These are phyloP conservation scores for Cheiracanthium punctorium DNA, from an alignment of 2,888 invertebrate species.

Conservation along the genomic window DNA sequence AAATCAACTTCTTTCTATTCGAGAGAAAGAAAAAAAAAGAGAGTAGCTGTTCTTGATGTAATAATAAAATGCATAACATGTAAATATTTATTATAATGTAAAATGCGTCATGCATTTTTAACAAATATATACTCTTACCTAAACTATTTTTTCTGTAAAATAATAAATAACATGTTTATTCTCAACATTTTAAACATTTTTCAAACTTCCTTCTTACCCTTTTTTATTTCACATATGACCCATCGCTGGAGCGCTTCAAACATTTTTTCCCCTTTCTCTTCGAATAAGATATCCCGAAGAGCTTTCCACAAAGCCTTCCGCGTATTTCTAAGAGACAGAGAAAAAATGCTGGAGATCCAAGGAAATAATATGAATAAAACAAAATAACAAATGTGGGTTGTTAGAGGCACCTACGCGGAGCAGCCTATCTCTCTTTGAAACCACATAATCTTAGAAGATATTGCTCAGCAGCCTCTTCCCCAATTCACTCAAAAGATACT, in stretches of 20 bases:
- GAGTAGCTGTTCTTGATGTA: too few species aligned
- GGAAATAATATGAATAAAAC: constrained; percentile 18
- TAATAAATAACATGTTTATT: background rate
- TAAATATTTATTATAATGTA: too few species aligned
- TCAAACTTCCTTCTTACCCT: background rate
- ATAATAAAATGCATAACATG: too few species aligned
- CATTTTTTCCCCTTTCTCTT: constrained; percentile 15
- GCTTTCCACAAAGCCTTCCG: constrained; percentile 8
- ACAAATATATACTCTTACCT: too few species aligned
- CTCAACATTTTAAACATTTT: background rate
- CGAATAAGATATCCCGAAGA: constrained; percentile 13
- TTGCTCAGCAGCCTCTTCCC: constrained; percentile 16
- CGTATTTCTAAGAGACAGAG: background rate
- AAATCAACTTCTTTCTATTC: too few species aligned
- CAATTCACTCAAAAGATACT: constrained; percentile 52
- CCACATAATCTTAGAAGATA: constrained; percentile 31
- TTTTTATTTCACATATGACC: background rate
- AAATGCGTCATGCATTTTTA: too few species aligned
- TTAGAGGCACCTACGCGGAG: background rate
- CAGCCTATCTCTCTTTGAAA: constrained; percentile 22
- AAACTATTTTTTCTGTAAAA: background rate
- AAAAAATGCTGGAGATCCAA: constrained; percentile 22
- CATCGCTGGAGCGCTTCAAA: constrained; percentile 16
- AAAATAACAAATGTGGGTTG: constrained; percentile 11
- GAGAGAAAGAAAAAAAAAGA: too few species aligned